These are phyloP conservation scores for Temnothorax curvispinosus DNA, from an alignment of 1,140 invertebrate species.

Conservation along the genomic window DNA sequence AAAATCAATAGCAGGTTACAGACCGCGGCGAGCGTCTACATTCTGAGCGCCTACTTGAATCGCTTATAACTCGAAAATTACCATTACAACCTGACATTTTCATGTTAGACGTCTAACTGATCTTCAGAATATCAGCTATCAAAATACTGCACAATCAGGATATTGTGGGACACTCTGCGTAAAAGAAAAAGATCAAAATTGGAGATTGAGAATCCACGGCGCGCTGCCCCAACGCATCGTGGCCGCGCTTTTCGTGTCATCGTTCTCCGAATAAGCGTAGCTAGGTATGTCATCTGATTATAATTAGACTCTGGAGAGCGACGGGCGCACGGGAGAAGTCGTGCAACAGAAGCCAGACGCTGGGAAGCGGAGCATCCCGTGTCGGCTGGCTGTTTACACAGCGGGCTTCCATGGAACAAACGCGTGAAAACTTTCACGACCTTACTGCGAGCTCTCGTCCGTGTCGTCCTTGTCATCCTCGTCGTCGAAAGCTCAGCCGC, in stretches of 20 bases:
- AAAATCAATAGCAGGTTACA: neutral
- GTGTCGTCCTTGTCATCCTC: neutral
- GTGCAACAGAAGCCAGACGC: slow-evolving; percentile 55
- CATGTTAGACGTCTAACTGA: neutral
- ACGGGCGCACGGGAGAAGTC: neutral
- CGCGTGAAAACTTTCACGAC: slow-evolving; percentile 67
- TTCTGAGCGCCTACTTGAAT: neutral
- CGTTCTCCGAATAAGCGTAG: slow-evolving; percentile 25
- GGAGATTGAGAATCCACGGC: neutral
- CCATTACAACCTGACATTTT: neutral
- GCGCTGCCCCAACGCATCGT: neutral
- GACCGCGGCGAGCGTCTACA: too few relatives aligned
- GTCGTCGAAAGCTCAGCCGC: slow-evolving; percentile 20
- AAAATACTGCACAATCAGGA: neutral
- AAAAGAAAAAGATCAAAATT: neutral
- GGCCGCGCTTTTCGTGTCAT: slow-evolving; percentile 16
- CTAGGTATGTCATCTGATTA: slow-evolving; percentile 57
- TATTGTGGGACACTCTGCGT: too few relatives aligned
- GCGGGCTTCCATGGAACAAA: slow-evolving; percentile 61
- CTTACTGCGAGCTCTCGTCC: slow-evolving; percentile 43
- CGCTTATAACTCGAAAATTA: neutral
- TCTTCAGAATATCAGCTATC: neutral
- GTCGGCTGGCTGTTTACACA: slow-evolving; percentile 58
- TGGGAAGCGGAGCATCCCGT: neutral
- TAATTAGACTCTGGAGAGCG: slow-evolving; percentile 61